Evolutionary conservation across 1,140 invertebrate species (phyloP).

Genomic region (Oppia nitens): DNA sequence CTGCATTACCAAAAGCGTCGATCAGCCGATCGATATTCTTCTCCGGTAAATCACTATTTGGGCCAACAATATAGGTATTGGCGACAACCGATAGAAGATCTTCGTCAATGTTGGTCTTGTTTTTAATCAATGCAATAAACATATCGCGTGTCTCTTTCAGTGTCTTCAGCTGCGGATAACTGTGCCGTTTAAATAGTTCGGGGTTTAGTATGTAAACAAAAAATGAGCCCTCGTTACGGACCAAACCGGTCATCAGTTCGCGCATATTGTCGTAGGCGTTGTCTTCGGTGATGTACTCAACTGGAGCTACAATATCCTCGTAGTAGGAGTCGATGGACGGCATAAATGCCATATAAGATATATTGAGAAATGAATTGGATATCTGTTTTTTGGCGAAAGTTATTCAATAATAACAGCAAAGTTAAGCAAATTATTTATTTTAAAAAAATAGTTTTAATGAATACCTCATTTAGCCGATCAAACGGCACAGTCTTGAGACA

Average conservation of each 20-base stretch:
- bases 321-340: neutral
- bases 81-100: neutral
- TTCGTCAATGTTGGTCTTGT: neutral
- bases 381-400: neutral
- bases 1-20: neutral
- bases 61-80: neutral
- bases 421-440: neutral
- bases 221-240: neutral
- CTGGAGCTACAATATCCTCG: constrained; percentile 44
- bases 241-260: constrained; percentile 24
- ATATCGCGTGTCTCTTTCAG: neutral
- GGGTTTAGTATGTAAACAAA: neutral
- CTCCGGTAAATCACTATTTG: neutral
- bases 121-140: neutral
- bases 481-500: neutral
- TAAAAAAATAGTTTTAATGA: too few relatives aligned
- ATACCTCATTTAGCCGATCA: neutral
- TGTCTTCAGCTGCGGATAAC: neutral
- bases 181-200: neutral
- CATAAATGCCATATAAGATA: neutral
- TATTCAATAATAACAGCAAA: neutral
- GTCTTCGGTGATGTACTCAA: constrained; percentile 33
- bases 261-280: constrained; percentile 33
- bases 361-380: neutral
- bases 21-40: neutral